Base-by-base conservation (phyloP, 2,888 invertebrate species). In the Megastigmus dorsalis region DNA sequence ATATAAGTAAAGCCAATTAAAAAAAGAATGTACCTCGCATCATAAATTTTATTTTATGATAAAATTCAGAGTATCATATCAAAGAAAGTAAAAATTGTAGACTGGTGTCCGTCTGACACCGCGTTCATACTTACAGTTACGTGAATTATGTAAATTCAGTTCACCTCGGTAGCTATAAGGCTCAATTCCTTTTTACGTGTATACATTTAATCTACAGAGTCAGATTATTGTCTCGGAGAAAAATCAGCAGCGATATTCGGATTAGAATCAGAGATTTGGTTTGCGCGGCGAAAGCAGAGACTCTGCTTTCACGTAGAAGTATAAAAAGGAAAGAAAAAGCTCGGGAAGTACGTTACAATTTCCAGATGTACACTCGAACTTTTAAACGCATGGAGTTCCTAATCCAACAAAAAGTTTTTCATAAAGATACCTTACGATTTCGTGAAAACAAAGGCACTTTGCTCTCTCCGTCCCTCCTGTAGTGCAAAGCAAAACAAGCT, bases 401-500 rank as follows among this genome's bases (percentile, higher is more conserved):
- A 66, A 66, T 66, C 41, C 30, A 54, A 65, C 26, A 65, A 54
- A 55, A 66, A 66, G 43, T 66, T 66, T 50, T 55, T 36, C 43
- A 43, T 30, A 43, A 30, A 55, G 66, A 55, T 55, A 20, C 43
- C 30, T 30, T 7, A 13, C 54, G 41, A 54, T 54, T 28, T 52
- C 30, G 10, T 15, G 54, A 55, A 55, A 66, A 66, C 41, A 70
- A 70, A 62, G 50, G 57, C 59, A 68, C 50, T 59, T n/a, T 23
- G 20, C n/a, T 30, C 1, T 33, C n/a, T n/a, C n/a, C n/a, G n/a
- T n/a, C n/a, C n/a, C n/a, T n/a, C n/a, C n/a, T n/a, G n/a, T n/a
- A n/a, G 5, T 7, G 43, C 41, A 18, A 52, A 18, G 9, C 36
- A 6, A n/a, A 36, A 15, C 5, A 6, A 20, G n/a, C 15, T n/a